Percentiles rank a stretch among this genome's conserved stretches.
phyloP scores from a whole-genome alignment of 2,888 invertebrate species.

The Lochmaea crataegi region DNA sequence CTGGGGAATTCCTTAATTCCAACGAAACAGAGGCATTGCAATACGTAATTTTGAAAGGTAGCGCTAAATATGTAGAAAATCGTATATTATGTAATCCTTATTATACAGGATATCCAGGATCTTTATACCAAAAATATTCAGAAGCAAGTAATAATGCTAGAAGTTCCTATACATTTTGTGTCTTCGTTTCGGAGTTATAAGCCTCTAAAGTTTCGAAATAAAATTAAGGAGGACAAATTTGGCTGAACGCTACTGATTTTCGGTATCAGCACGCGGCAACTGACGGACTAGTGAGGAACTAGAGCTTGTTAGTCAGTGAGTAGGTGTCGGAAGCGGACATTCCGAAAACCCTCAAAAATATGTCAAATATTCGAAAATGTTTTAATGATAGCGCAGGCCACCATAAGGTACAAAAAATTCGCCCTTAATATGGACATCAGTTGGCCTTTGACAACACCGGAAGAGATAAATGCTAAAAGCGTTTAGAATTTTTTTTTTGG shows the following conservation, averaged over 20 bases:
- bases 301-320: constrained; percentile 49
- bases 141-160: no score
- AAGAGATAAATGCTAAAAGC: constrained; percentile 22
- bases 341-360: constrained; percentile 36
- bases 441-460: constrained; percentile 38
- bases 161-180: no score
- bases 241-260: constrained; percentile 15
- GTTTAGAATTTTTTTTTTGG: constrained; percentile 15
- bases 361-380: constrained; percentile 41
- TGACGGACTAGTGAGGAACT: constrained; percentile 29
- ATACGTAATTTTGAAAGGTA: neutral
- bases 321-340: constrained; percentile 49
- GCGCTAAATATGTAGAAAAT: no score
- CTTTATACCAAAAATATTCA: no score
- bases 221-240: no score
- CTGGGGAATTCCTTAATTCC: constrained; percentile 19
- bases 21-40: neutral
- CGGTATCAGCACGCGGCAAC: constrained; percentile 24
- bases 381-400: constrained; percentile 41
- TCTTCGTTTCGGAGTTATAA: no score
- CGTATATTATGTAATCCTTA: no score
- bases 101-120: no score
- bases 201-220: no score
- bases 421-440: constrained; percentile 38
- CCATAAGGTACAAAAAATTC: constrained; percentile 43